A percentile compares a stretch with the other conserved stretches of the same genome.
Evolutionary conservation across 2,797 vertebrate genomes (phyloP).

Genomic region (Thalassophryne amazonica): DNA sequence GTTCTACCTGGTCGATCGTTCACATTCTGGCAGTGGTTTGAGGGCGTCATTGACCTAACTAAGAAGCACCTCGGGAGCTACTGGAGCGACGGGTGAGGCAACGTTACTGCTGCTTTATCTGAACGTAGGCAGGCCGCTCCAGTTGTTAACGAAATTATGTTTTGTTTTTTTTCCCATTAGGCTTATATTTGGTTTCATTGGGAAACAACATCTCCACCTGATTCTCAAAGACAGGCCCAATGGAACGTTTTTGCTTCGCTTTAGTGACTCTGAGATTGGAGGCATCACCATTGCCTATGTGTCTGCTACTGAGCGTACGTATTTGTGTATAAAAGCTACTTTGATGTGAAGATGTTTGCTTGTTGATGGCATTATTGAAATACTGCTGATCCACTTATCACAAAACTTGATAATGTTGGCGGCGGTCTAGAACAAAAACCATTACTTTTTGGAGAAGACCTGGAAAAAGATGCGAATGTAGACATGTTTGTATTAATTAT

Average conservation of each 20-base stretch:
- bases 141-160: not conserved
- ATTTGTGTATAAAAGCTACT: not conserved
- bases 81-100: constrained; percentile 88
- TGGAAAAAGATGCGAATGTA: too few species aligned
- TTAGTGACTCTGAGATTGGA: constrained; percentile 98
- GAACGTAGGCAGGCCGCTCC: not conserved
- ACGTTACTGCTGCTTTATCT: not conserved
- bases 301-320: constrained; percentile 70
- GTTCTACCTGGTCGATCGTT: constrained; percentile 89
- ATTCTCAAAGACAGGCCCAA: constrained; percentile 83
- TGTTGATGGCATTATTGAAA: not conserved
- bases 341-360: not conserved
- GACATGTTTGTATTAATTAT: too few species aligned
- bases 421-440: too few species aligned
- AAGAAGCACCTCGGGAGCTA: constrained; percentile 92
- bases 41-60: constrained; percentile 93
- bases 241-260: constrained; percentile 93
- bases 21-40: constrained; percentile 99
- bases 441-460: too few species aligned
- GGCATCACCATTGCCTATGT: constrained; percentile 96
- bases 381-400: too few species aligned
- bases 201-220: constrained; percentile 91
- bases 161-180: constrained; percentile 61
- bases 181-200: constrained; percentile 94
- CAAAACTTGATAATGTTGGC: too few species aligned